Percentiles rank a stretch among this genome's conserved stretches.
Evolutionary conservation across 1,140 invertebrate genomes (phyloP).

Genomic region (Zaprionus camerounensis): DNA sequence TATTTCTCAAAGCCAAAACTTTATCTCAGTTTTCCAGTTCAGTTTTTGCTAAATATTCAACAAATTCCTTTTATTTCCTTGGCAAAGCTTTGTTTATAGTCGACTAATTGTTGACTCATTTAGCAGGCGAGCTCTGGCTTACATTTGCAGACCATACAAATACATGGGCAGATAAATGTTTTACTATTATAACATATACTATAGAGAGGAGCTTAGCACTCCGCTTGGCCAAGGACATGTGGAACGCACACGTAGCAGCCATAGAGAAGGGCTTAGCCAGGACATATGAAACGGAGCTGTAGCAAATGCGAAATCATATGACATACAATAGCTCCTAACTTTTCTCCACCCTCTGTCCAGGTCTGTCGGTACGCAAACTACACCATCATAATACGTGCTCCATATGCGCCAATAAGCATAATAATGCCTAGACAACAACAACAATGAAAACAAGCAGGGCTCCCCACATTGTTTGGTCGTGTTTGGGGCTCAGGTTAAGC

Average conservation of each 20-base stretch:
- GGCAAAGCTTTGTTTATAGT: not conserved
- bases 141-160: not conserved
- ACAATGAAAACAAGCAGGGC: not conserved
- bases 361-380: constrained; percentile 25
- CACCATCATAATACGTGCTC: constrained; percentile 64
- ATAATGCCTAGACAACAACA: constrained; percentile 44
- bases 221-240: constrained; percentile 14
- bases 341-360: not conserved
- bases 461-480: no score
- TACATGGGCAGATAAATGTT: not conserved
- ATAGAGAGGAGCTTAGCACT: not conserved
- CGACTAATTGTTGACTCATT: constrained; percentile 1
- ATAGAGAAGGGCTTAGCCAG: constrained; percentile 25
- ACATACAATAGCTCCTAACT: not conserved
- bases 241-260: constrained; percentile 23
- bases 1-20: not conserved
- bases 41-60: not conserved
- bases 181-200: not conserved
- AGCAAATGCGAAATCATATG: constrained; percentile 30
- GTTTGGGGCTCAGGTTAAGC: constrained; percentile 26
- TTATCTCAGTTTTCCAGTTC: not conserved
- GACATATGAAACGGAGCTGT: constrained; percentile 5
- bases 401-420: constrained; percentile 64
- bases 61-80: not conserved
- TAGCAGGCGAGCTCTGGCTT: not conserved